These are phyloP conservation scores for Trematocara unimaculatum DNA, from an alignment of 2,113 vertebrate species.

Conservation along the genomic window DNA sequence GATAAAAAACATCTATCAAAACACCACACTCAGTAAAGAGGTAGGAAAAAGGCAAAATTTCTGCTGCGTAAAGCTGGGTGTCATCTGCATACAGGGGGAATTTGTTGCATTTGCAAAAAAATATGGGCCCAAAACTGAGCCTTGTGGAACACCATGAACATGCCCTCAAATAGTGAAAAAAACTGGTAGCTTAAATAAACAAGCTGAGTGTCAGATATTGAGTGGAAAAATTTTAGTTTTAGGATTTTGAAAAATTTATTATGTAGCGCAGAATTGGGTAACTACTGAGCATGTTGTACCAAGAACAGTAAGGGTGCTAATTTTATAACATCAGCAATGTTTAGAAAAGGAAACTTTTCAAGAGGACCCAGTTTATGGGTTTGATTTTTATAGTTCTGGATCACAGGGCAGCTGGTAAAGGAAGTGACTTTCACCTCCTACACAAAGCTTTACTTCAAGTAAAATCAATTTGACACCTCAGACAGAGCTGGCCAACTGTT, in stretches of 20 bases:
- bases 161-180: not conserved
- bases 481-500: not conserved
- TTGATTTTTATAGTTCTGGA: not conserved
- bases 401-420: not conserved
- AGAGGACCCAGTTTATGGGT: not conserved
- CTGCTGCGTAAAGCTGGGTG: not conserved
- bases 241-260: not conserved
- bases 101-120: not conserved
- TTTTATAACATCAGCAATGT: not conserved
- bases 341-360: not conserved
- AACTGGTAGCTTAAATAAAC: not conserved
- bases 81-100: not conserved
- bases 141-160: not conserved
- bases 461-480: not conserved
- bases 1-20: conserved; percentile 79
- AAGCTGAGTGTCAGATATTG: not conserved
- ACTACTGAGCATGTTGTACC: not conserved
- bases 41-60: conserved; percentile 46
- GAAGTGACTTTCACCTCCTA: not conserved
- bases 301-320: not conserved
- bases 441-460: not conserved
- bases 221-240: not conserved
- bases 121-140: not conserved
- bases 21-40: conserved; percentile 75
- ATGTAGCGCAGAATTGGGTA: not conserved